Evolutionary conservation across 2,888 invertebrate species (phyloP).

Genomic region (Leptinotarsa peninsularis): DNA sequence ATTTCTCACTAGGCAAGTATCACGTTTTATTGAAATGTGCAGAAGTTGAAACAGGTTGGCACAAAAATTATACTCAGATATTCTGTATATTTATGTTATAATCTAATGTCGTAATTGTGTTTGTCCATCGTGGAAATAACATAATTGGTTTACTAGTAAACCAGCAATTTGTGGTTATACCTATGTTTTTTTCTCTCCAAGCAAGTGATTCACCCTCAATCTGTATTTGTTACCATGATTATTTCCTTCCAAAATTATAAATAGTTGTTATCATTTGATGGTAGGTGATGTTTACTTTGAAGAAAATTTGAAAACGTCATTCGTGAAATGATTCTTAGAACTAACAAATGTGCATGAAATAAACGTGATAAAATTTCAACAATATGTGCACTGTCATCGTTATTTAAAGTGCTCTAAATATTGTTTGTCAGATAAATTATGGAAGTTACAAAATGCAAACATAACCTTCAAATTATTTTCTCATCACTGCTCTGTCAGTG

Average conservation of each 20-base stretch:
- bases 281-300: background rate
- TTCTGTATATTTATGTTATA: background rate
- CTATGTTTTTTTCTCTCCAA: constrained; percentile 1
- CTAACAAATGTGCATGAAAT: too few relatives aligned
- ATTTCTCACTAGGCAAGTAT: constrained; percentile 22
- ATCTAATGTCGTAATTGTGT: background rate
- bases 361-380: background rate
- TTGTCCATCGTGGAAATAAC: background rate
- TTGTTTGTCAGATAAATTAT: background rate
- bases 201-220: background rate
- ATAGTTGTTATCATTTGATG: background rate
- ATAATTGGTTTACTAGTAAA: constrained; percentile 1
- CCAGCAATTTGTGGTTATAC: background rate
- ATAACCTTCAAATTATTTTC: constrained; percentile 6
- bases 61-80: constrained; percentile 2
- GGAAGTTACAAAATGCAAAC: background rate
- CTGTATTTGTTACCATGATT: background rate
- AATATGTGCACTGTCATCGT: background rate
- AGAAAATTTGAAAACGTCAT: background rate
- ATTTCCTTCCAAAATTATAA: background rate
- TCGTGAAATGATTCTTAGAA: background rate
- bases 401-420: background rate
- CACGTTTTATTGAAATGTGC: constrained; percentile 20
- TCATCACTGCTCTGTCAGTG: background rate
- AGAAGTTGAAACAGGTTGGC: constrained; percentile 25